These are phyloP conservation scores for Chaetogeoica ovagalla DNA, from an alignment of 2,888 invertebrate species.

Conservation along the genomic window DNA sequence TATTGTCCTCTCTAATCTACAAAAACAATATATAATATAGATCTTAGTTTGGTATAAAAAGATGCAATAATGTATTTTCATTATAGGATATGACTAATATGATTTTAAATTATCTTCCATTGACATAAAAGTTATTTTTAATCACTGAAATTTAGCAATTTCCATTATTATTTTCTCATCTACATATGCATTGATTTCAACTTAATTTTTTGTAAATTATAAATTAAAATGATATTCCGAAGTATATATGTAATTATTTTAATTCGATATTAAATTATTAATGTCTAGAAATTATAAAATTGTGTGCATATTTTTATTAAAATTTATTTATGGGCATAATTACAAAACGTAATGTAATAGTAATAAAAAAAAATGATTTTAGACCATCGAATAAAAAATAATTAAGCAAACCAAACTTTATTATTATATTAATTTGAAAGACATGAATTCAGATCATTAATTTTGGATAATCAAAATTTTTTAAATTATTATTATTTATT, in stretches of 20 bases:
- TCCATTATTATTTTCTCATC: neutral
- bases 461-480: slow-evolving; percentile 13
- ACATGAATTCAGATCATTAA: slow-evolving; percentile 7
- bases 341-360: neutral
- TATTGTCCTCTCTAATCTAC: slow-evolving; percentile 17
- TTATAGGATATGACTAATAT: neutral
- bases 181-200: neutral
- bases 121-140: slow-evolving; percentile 18
- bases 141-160: neutral
- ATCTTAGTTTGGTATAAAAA: slow-evolving; percentile 12
- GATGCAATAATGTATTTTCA: neutral
- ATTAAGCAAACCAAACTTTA: neutral
- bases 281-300: too few relatives aligned
- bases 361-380: neutral
- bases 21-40: slow-evolving; percentile 30
- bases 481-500: slow-evolving; percentile 25
- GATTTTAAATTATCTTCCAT: slow-evolving; percentile 1
- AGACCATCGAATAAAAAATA: neutral
- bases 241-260: neutral
- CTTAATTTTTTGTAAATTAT: neutral
- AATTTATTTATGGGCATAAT: too few relatives aligned
- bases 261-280: too few relatives aligned
- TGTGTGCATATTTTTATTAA: too few relatives aligned
- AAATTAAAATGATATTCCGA: neutral
- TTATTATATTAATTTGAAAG: slow-evolving; percentile 5